Conservation (phyloP, 2,113 vertebrate species). For the Pristiophorus japonicus region DNA sequence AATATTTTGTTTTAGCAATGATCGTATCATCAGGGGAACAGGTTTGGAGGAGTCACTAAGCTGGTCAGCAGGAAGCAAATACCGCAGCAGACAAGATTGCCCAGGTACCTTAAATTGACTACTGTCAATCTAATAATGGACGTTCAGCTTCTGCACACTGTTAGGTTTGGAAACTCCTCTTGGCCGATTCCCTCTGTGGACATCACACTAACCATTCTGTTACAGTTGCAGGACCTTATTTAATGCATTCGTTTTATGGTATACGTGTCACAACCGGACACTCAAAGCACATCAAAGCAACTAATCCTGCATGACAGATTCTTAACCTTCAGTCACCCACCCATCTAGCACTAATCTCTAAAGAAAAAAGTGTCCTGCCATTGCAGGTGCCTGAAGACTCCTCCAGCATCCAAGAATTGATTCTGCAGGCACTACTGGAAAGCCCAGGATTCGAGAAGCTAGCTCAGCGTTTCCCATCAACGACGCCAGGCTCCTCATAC, state of each 20-base stretch:
- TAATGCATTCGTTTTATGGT: background rate
- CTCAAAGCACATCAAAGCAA: background rate
- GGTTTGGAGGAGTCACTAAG: background rate
- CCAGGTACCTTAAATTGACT: background rate
- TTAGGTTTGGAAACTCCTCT: background rate
- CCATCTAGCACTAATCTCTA: background rate
- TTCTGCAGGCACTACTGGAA: background rate
- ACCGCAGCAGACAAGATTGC: background rate
- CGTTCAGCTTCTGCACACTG: background rate
- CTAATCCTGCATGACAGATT: background rate
- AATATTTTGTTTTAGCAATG: background rate
- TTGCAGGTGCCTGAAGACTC: conserved; percentile 22
- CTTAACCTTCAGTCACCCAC: background rate
- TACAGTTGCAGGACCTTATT: background rate
- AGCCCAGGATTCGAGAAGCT: background rate
- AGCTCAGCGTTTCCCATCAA: background rate
- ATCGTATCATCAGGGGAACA: background rate
- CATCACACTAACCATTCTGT: background rate
- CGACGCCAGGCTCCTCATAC: background rate
- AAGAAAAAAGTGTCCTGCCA: conserved; percentile 17
- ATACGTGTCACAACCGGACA: background rate
- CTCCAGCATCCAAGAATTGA: background rate
- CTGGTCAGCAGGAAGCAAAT: background rate
- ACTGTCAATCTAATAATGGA: background rate
- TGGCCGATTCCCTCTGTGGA: background rate